Percentiles rank a stretch among this genome's conserved stretches.
phyloP scores from a whole-genome alignment of 2,797 vertebrate genomes.

The Siniperca undulata region DNA sequence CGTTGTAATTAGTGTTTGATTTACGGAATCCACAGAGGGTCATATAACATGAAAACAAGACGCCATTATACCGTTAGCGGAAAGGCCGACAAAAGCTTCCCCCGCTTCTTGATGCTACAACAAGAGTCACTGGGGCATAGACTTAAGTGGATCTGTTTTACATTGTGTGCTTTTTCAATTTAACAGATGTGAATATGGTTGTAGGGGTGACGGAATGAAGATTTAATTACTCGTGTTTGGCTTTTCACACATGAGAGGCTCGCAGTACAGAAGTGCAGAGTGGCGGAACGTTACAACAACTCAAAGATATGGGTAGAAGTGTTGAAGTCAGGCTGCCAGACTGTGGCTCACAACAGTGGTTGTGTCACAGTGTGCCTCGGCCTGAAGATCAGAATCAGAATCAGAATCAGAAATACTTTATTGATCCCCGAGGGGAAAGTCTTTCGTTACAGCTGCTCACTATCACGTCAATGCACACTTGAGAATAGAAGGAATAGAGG shows the following conservation, averaged over 20 bases:
- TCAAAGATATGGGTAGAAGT: slow-evolving; percentile 38
- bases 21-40: slow-evolving; percentile 64
- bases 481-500: no score
- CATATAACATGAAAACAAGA: slow-evolving; percentile 69
- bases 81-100: slow-evolving; percentile 40
- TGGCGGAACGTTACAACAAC: slow-evolving; percentile 60
- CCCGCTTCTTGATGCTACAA: slow-evolving; percentile 22
- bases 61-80: slow-evolving; percentile 40
- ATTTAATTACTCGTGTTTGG: slow-evolving; percentile 82
- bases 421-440: no score
- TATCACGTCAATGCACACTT: no score
- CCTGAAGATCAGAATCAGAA: background rate
- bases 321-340: slow-evolving; percentile 38
- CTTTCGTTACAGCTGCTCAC: no score
- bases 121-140: slow-evolving; percentile 59
- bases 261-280: slow-evolving; percentile 45
- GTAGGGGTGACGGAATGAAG: slow-evolving; percentile 60
- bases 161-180: slow-evolving; percentile 73
- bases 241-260: slow-evolving; percentile 70
- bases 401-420: no score
- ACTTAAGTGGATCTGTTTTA: slow-evolving; percentile 72
- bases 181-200: slow-evolving; percentile 63
- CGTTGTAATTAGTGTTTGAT: slow-evolving; percentile 87
- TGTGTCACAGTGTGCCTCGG: slow-evolving; percentile 5
- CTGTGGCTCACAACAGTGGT: slow-evolving; percentile 8